Evolutionary conservation across 1,140 invertebrate genomes (phyloP).

Genomic region (Drosophila melanogaster): DNA sequence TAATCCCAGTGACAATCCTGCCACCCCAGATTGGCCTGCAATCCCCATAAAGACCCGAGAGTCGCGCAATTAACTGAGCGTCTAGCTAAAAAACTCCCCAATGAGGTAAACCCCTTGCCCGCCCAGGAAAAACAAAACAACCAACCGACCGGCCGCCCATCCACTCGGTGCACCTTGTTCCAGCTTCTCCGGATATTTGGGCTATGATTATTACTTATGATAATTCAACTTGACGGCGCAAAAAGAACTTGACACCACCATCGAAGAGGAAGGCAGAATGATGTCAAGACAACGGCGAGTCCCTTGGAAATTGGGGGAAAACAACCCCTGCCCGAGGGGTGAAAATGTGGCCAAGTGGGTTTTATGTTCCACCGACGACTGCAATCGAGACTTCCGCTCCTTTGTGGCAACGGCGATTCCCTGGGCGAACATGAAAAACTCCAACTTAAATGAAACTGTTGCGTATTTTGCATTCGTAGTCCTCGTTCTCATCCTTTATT

Average conservation of each 20-base stretch:
- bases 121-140: conserved; percentile 35
- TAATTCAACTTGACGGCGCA: conserved; percentile 76
- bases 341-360: conserved; percentile 54
- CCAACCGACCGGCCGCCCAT: background rate
- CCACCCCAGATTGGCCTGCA: conserved; percentile 51
- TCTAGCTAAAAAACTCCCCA: conserved; percentile 70
- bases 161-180: conserved; percentile 40
- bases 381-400: conserved; percentile 66
- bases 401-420: conserved; percentile 38
- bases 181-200: conserved; percentile 36
- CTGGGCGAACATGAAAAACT: conserved; percentile 71
- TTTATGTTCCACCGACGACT: conserved; percentile 53
- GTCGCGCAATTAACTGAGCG: conserved; percentile 69
- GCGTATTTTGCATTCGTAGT: conserved; percentile 74
- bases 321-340: conserved; percentile 57
- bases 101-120: conserved; percentile 36
- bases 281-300: conserved; percentile 51
- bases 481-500: conserved; percentile 33
- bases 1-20: conserved; percentile 45
- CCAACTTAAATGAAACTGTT: conserved; percentile 64
- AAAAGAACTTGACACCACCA: conserved; percentile 75
- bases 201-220: conserved; percentile 82
- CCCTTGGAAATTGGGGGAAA: conserved; percentile 26
- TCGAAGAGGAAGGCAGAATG: conserved; percentile 19
- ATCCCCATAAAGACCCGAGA: conserved; percentile 55